Evolutionary conservation across 2,113 vertebrate genomes (phyloP), one percentile per base, ranked within the genome.

Genomic region (Anoplopoma fimbria): DNA sequence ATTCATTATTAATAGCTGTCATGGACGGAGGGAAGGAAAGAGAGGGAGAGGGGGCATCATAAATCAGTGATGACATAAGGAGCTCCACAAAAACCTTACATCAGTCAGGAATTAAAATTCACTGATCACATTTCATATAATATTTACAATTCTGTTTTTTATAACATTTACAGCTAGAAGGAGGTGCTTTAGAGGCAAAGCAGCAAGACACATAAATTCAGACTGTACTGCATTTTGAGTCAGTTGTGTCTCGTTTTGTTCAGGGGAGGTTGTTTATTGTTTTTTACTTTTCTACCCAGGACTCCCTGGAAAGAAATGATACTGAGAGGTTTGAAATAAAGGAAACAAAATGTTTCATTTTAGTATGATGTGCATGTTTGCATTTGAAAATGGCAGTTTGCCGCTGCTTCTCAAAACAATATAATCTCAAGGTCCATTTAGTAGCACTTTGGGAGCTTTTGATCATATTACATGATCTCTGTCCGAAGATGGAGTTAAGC

Each of bases 1-100:
- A 87, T 94, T 87, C 58, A 94, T 93, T 92, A 93, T 94, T 91
- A 92, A 94, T 84, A 71, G 81, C 75, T 73, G 86, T 88, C 91
- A 84, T 45, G 73, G 82, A 84, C 8, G 3, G 38, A 31, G 36
- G 62, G 60, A 51, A 47, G 82, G 42, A 31, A n/a, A 51, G 57
- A 74, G 61, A 31, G 27, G 47, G 57, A 74, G 61, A 69, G 62
- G 57, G 31, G 15, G 74, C 25, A 19, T 86, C 74, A 87, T 79
- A 78, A 92, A 85, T 88, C 75, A 87, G 80, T 61, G 61, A 84
- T 81, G 71, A 76, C 47, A 81, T 57, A 53, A 71, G 62, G n/a
- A 68, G 45, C n/a, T 6, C 38, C 19, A 34, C 17, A 69, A 38
- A 80, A 69, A 62, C 68, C 13, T 40, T 82, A 67, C 53, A 25